phyloP scores from a whole-genome alignment of 2,113 vertebrate genomes.

The Pygathrix nemaeus region DNA sequence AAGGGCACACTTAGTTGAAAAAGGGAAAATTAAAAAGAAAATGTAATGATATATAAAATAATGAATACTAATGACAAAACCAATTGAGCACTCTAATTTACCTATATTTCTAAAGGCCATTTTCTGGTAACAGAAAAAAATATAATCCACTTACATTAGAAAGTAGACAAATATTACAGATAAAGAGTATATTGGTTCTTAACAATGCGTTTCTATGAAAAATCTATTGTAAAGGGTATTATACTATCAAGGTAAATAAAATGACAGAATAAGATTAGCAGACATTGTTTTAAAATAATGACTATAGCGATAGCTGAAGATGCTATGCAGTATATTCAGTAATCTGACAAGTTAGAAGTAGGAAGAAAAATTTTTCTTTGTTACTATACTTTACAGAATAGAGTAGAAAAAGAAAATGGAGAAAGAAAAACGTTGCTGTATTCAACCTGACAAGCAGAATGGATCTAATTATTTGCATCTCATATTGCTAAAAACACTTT shows the following conservation, averaged over 20 bases:
- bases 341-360: conserved; percentile 12
- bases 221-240: conserved; percentile 30
- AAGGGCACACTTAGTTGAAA: conserved; percentile 56
- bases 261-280: conserved; percentile 23
- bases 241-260: conserved; percentile 54
- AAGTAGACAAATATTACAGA: conserved; percentile 44
- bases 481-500: background rate
- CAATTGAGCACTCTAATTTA: conserved; percentile 50
- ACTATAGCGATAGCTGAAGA: background rate
- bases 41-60: conserved; percentile 48
- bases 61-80: conserved; percentile 56
- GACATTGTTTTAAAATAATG: conserved; percentile 14
- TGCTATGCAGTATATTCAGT: background rate
- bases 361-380: background rate
- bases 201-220: conserved; percentile 44
- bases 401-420: background rate
- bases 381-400: background rate
- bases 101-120: conserved; percentile 41
- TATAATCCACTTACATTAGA: conserved; percentile 56
- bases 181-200: conserved; percentile 23
- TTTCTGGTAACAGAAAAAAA: conserved; percentile 68
- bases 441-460: background rate
- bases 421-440: background rate
- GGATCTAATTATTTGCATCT: background rate
- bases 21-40: conserved; percentile 57